Evolutionary conservation across 2,888 invertebrate species (phyloP).

Genomic region (Arge pagana): DNA sequence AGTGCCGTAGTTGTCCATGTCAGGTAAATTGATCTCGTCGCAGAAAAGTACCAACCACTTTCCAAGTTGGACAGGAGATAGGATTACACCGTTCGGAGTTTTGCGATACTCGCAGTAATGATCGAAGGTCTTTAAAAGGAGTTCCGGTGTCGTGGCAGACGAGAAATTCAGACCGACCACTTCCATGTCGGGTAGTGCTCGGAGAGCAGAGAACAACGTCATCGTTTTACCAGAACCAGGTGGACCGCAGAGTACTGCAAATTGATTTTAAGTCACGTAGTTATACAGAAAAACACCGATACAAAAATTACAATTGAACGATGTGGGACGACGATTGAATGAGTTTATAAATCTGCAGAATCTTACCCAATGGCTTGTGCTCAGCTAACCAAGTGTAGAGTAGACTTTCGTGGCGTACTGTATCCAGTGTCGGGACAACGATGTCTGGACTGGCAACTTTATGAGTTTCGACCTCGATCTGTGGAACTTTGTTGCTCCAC

Average conservation of each 20-base stretch:
- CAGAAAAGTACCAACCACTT: slow-evolving; percentile 99
- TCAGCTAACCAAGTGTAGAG: slow-evolving; percentile 99
- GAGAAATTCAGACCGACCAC: slow-evolving; percentile 99
- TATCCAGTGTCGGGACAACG: slow-evolving; percentile 98
- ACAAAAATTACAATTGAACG: slow-evolving; percentile 12
- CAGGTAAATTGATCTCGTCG: slow-evolving; percentile 99
- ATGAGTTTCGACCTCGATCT: slow-evolving; percentile 99
- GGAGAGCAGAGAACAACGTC: slow-evolving; percentile 97
- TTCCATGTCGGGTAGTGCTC: slow-evolving; percentile 98
- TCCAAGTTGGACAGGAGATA: slow-evolving; percentile 93
- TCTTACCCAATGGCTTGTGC: slow-evolving; percentile 91
- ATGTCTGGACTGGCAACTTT: slow-evolving; percentile 98
- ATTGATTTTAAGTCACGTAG: neutral
- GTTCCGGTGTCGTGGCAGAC: slow-evolving; percentile 97
- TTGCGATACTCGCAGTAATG: slow-evolving; percentile 99
- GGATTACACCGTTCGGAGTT: slow-evolving; percentile 96
- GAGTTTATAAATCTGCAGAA: neutral
- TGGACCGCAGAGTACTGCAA: slow-evolving; percentile 91
- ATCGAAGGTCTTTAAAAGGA: slow-evolving; percentile 97
- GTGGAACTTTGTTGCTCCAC: slow-evolving; percentile 97
- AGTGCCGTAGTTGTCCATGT: slow-evolving; percentile 97
- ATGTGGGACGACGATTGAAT: neutral
- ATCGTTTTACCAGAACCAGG: slow-evolving; percentile 98
- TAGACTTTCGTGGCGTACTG: slow-evolving; percentile 95
- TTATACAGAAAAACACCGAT: no score